Evolutionary conservation across 2,113 vertebrate species (phyloP).

Genomic region (Elephas maximus): DNA sequence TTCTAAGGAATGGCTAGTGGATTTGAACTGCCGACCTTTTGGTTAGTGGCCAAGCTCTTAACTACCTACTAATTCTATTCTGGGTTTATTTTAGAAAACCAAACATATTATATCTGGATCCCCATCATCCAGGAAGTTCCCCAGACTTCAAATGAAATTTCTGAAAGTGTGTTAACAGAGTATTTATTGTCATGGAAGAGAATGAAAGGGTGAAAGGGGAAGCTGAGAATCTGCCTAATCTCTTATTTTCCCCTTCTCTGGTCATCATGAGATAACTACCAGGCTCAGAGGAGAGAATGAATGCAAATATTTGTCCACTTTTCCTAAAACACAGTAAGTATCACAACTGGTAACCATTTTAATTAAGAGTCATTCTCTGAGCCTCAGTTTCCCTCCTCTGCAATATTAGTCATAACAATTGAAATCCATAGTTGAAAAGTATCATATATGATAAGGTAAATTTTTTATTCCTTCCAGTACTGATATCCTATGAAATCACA

Average conservation of each 20-base stretch:
- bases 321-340: neutral
- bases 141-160: conserved; percentile 7
- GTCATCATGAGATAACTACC: neutral
- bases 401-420: neutral
- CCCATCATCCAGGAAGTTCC: neutral
- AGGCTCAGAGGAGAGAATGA: neutral
- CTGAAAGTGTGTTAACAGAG: neutral
- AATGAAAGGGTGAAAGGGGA: neutral
- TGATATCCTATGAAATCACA: neutral
- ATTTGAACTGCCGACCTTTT: too few species aligned
- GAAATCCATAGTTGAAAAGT: neutral
- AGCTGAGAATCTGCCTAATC: neutral
- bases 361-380: neutral
- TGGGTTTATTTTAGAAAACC: conserved; percentile 5
- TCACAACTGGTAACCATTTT: neutral
- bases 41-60: neutral
- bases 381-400: neutral
- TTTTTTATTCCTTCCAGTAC: neutral
- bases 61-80: neutral
- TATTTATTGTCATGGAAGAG: neutral
- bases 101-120: neutral
- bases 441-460: neutral
- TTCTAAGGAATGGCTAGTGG: too few species aligned
- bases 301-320: neutral
- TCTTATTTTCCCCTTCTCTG: neutral